A percentile compares a stretch with the other conserved stretches of the same genome.
These are phyloP conservation scores for Anoplophora glabripennis DNA, from an alignment of 1,140 invertebrate species.

Conservation along the genomic window DNA sequence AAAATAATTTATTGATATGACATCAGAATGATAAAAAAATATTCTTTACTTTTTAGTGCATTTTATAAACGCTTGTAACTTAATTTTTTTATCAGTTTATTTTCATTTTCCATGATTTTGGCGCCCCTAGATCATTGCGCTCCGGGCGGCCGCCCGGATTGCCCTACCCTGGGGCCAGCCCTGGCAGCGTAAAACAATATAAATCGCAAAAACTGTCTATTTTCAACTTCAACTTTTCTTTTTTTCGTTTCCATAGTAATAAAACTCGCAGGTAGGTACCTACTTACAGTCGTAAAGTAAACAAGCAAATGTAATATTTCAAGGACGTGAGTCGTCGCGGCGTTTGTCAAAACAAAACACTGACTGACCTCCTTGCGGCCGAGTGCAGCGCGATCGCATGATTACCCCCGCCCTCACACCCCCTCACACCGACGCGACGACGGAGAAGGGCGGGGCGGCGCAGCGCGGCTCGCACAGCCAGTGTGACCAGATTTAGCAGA, in stretches of 20 bases:
- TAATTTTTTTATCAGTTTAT: too few relatives aligned
- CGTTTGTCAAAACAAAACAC: constrained; percentile 3
- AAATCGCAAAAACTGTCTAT: too few relatives aligned
- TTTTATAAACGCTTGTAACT: too few relatives aligned
- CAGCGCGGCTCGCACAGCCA: not conserved
- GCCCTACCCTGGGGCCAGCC: not conserved
- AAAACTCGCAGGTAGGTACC: too few relatives aligned
- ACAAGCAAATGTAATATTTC: constrained; percentile 10
- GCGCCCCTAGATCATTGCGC: too few relatives aligned
- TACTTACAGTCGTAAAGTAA: constrained; percentile 1
- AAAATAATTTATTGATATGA: too few relatives aligned
- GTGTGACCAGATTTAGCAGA: not conserved
- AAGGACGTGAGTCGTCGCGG: not conserved
- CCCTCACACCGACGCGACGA: not conserved
- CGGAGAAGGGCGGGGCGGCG: not conserved
- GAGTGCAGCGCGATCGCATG: not conserved
- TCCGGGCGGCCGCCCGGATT: too few relatives aligned
- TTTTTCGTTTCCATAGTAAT: constrained; percentile 8
- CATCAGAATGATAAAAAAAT: too few relatives aligned
- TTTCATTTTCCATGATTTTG: too few relatives aligned
- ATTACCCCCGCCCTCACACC: not conserved
- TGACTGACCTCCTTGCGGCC: not conserved
- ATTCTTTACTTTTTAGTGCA: too few relatives aligned
- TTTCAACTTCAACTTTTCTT: constrained; percentile 9
- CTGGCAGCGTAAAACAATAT: constrained; percentile 6